Evolutionary conservation across 2,797 vertebrate species (phyloP), one percentile per base, ranked within the genome.

Genomic region (Loriculus beryllinus): DNA sequence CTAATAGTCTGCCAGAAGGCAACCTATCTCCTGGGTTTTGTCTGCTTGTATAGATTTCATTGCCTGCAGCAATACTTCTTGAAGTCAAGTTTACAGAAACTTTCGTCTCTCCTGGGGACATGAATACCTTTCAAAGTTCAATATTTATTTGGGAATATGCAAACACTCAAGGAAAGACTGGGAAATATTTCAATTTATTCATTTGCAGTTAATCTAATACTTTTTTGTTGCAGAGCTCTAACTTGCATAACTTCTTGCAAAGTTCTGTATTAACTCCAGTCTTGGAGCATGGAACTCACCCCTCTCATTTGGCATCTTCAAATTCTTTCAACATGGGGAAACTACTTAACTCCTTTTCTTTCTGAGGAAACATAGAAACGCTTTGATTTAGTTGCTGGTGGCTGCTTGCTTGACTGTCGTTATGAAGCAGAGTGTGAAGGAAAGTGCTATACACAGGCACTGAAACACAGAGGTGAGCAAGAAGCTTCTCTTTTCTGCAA

Each of bases 1-100:
- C 77, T 92, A 90, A 82, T 64, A 49, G 25, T 54, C 35, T 83
- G 88, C 90, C 90, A 92, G 82, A 94, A 96, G 93, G 94, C 91
- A 96, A 76, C 47, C 37, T 86, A 70, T 60, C 79, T 95, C 90
- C 80, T 91, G 97, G 95, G 91, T 71, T 97, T 96, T 91, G 88
- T 96, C 97, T 94, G 88, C 78, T 94, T 93, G 54, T 78, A 16
- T 67, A 92, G 81, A 65, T 82, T 80, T 93, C 94, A 88, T 85
- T 94, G 97, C 95, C 94, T 91, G 47, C 72, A 96, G 94, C 97
- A 97, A 86, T 88, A 90, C 88, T 92, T 95, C 95, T 91, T 91
- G 81, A 97, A 96, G 79, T 83, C 76, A 95, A 91, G 69, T 96
- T 97, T 96, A 92, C 93, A 86, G 77, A 96, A 96, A 96, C 69